Evolutionary conservation across 1,140 invertebrate genomes (phyloP).

Genomic region (Pteromalus puparum): DNA sequence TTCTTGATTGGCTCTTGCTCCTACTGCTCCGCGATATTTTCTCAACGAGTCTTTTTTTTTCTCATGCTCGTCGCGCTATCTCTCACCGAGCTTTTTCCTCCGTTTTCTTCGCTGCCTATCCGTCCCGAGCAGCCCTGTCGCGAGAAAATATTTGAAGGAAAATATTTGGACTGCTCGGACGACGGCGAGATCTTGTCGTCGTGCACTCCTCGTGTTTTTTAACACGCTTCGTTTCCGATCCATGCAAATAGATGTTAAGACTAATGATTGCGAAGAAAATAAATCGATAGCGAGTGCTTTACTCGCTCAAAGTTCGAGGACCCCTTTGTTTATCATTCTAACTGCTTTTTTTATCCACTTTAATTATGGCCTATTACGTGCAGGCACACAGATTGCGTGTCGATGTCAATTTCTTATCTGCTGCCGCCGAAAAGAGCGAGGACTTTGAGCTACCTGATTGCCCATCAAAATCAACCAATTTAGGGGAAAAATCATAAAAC

Average conservation of each 20-base stretch:
- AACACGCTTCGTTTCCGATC: not conserved
- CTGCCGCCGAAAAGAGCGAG: not conserved
- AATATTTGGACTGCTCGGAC: slow-evolving; percentile 56
- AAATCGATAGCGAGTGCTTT: not conserved
- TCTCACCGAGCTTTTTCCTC: not conserved
- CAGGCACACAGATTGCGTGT: not conserved
- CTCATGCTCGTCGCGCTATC: slow-evolving; percentile 13
- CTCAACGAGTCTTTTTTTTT: slow-evolving; percentile 37
- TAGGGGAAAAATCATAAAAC: not conserved
- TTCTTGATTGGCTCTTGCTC: slow-evolving; percentile 61
- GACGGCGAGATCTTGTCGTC: slow-evolving; percentile 1
- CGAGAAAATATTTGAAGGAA: slow-evolving; percentile 51
- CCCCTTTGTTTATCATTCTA: not conserved
- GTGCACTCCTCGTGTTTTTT: not conserved
- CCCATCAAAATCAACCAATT: not conserved
- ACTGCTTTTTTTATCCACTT: slow-evolving; percentile 33
- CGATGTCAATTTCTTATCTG: slow-evolving; percentile 26
- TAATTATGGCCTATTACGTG: slow-evolving; percentile 24
- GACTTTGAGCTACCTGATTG: not conserved
- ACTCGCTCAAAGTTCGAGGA: not conserved
- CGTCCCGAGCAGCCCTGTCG: not conserved
- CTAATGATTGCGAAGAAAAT: not conserved
- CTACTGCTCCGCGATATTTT: slow-evolving; percentile 55
- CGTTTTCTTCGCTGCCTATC: slow-evolving; percentile 26
- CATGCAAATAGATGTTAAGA: not conserved